Percentiles rank a stretch among this genome's conserved stretches.
phyloP scores from a whole-genome alignment of 1,140 invertebrate genomes.

The Paracyclopina nana region DNA sequence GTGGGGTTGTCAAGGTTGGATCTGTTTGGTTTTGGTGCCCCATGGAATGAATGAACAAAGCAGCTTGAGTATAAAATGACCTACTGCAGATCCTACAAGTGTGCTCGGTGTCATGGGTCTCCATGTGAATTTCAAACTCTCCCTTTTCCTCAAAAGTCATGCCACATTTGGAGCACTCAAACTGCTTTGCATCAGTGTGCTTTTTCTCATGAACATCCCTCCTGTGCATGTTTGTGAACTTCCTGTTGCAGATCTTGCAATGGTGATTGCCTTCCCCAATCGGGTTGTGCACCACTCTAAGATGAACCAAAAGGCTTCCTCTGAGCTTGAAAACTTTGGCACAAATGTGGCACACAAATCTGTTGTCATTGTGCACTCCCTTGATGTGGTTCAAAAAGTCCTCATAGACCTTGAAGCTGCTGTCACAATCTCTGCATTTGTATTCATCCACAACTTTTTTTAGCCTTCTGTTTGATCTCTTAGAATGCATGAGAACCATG shows the following conservation, averaged over 20 bases:
- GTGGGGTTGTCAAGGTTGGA: too few species aligned
- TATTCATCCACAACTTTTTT: neutral
- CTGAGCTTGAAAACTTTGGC: conserved; percentile 2
- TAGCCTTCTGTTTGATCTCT: neutral
- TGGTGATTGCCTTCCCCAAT: neutral
- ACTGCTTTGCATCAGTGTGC: too few species aligned
- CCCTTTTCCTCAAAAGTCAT: too few species aligned
- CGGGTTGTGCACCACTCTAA: conserved; percentile 4
- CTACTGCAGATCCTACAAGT: too few species aligned
- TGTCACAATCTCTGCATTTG: neutral
- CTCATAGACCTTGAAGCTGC: neutral
- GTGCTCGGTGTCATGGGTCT: too few species aligned
- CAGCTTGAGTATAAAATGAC: too few species aligned
- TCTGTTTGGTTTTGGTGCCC: too few species aligned
- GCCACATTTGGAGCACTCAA: too few species aligned
- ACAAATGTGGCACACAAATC: conserved; percentile 9
- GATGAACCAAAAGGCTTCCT: conserved; percentile 5
- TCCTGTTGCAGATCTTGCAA: conserved; percentile 1
- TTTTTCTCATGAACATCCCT: neutral
- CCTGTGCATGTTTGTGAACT: neutral
- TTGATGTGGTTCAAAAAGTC: conserved; percentile 1
- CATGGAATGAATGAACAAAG: too few species aligned
- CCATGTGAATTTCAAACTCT: too few species aligned
- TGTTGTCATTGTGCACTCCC: conserved; percentile 4
- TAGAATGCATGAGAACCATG: conserved; percentile 9